A percentile compares a stretch with the other conserved stretches of the same genome.
These are phyloP conservation scores for Silurus asotus DNA, from an alignment of 2,113 vertebrate genomes.

Conservation along the genomic window DNA sequence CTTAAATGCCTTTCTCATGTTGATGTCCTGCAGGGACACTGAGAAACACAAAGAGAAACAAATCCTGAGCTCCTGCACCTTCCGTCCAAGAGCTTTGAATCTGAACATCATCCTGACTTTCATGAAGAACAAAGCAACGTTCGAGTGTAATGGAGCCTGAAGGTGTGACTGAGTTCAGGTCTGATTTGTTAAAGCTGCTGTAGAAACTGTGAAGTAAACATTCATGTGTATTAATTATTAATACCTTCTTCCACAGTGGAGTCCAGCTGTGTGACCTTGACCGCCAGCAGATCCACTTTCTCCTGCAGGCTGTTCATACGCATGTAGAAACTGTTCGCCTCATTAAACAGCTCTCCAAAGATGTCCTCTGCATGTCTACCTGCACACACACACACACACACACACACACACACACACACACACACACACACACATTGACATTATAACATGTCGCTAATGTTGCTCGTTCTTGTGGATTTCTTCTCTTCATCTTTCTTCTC, in stretches of 20 bases:
- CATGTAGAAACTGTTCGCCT: slow-evolving; percentile 85
- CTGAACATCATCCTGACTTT: background rate
- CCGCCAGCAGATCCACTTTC: slow-evolving; percentile 82
- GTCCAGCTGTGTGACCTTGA: slow-evolving; percentile 87
- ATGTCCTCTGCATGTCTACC: slow-evolving; percentile 87
- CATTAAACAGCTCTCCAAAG: slow-evolving; percentile 81
- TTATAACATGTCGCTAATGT: no score
- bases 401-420: slow-evolving; percentile 16
- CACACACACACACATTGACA: background rate
- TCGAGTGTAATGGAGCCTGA: background rate
- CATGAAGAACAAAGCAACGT: background rate
- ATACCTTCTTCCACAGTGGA: slow-evolving; percentile 87
- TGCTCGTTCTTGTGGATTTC: no score
- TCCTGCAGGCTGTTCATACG: slow-evolving; percentile 85
- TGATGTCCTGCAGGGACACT: slow-evolving; percentile 88
- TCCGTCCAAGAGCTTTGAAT: background rate
- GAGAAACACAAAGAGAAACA: slow-evolving; percentile 8
- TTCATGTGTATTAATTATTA: background rate
- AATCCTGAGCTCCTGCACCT: background rate
- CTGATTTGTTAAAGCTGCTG: background rate
- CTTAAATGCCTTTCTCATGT: slow-evolving; percentile 88
- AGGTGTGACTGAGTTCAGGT: background rate
- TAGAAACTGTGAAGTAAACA: background rate
- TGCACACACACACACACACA: slow-evolving; percentile 44
- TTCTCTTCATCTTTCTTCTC: no score